phyloP scores from a whole-genome alignment of 2,797 vertebrate species.

The Scolopax bukidnonensis region DNA sequence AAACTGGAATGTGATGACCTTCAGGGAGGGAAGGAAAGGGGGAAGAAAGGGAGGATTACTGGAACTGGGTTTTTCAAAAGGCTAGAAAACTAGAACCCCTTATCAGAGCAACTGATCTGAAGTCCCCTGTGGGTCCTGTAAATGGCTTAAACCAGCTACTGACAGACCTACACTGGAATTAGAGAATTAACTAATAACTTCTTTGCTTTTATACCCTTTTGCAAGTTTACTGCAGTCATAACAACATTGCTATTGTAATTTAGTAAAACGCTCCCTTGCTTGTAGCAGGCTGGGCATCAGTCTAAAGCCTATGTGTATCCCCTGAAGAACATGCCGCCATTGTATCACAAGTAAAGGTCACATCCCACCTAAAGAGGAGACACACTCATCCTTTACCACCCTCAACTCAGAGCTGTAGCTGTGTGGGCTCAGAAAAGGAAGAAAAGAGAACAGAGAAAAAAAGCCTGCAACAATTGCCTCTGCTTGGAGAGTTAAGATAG shows the following conservation, averaged over 20 bases:
- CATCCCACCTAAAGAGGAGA: neutral
- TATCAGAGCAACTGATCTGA: conserved; percentile 44
- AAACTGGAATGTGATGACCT: conserved; percentile 58
- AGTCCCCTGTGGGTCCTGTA: conserved; percentile 22
- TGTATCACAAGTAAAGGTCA: neutral
- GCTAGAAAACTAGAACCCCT: conserved; percentile 46
- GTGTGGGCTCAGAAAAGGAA: neutral
- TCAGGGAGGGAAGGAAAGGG: neutral
- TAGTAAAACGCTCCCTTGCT: neutral
- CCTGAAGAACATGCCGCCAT: neutral
- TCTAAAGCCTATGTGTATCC: neutral
- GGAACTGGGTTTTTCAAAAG: conserved; percentile 47
- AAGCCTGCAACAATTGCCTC: neutral
- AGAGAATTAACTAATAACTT: conserved; percentile 6
- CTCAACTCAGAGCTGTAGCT: neutral
- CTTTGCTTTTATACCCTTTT: neutral
- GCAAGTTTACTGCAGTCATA: conserved; percentile 13
- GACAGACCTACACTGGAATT: conserved; percentile 43
- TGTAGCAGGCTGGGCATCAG: neutral
- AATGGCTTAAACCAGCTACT: conserved; percentile 58
- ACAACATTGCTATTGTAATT: neutral
- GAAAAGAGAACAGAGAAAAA: neutral
- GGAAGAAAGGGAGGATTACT: conserved; percentile 17
- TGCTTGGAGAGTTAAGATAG: neutral
- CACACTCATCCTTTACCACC: neutral